These are phyloP conservation scores for Tenualosa thibaudeaui DNA, from an alignment of 2,797 vertebrate species.

Conservation along the genomic window DNA sequence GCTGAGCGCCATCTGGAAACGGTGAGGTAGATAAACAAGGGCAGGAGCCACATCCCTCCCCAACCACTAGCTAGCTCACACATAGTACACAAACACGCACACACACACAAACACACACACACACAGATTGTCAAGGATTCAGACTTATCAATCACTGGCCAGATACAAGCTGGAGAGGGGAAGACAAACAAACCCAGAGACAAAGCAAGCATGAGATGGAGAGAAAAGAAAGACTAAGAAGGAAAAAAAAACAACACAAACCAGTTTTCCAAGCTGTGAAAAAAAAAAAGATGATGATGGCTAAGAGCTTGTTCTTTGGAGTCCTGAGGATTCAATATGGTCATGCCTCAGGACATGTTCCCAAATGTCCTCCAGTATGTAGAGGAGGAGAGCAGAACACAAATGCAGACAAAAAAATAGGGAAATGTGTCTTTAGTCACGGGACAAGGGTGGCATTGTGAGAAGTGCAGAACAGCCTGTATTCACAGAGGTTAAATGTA, in stretches of 20 bases:
- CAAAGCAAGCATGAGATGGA: conserved; percentile 52
- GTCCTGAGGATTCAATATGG: conserved; percentile 11
- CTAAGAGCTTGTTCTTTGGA: neutral
- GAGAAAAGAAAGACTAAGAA: conserved; percentile 46
- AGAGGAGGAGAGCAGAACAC: neutral
- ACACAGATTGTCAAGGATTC: conserved; percentile 73
- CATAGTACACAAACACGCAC: conserved; percentile 48
- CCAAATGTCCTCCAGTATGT: neutral
- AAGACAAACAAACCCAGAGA: conserved; percentile 65
- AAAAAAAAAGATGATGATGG: neutral
- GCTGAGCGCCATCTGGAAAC: conserved; percentile 77
- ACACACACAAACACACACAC: conserved; percentile 38
- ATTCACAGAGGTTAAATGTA: neutral
- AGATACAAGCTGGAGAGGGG: conserved; percentile 72
- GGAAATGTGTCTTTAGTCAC: conserved; percentile 37
- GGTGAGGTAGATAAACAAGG: conserved; percentile 78
- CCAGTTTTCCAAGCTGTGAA: neutral
- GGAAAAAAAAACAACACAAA: neutral
- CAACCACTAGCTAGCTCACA: conserved; percentile 32
- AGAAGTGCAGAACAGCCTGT: neutral
- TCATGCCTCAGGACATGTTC: neutral
- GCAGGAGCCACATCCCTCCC: conserved; percentile 62
- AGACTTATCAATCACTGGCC: conserved; percentile 78
- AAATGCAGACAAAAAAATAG: neutral
- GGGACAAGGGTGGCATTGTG: conserved; percentile 18